These are phyloP conservation scores for Rachycentron canadum DNA, from an alignment of 2,797 vertebrate species.

Conservation along the genomic window DNA sequence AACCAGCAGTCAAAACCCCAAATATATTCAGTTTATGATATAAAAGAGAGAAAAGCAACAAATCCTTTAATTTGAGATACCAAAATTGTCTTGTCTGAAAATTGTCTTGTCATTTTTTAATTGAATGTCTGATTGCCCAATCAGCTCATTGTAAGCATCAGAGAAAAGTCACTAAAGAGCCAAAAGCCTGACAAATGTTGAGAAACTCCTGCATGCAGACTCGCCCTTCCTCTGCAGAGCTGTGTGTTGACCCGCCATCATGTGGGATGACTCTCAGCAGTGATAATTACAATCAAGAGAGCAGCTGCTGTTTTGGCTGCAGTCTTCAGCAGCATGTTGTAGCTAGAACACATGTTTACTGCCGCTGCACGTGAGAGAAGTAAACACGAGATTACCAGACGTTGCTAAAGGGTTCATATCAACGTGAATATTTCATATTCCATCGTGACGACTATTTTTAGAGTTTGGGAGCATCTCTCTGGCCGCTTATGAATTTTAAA, in stretches of 20 bases:
- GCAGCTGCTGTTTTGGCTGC: slow-evolving; percentile 36
- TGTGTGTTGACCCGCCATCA: neutral
- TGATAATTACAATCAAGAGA: slow-evolving; percentile 42
- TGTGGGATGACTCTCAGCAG: slow-evolving; percentile 10
- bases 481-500: slow-evolving; percentile 75
- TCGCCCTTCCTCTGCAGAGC: neutral
- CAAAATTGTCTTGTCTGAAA: no score
- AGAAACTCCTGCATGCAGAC: neutral
- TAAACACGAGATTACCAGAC: slow-evolving; percentile 45
- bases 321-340: neutral
- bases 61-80: neutral
- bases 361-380: slow-evolving; percentile 40
- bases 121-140: neutral
- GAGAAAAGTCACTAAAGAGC: neutral
- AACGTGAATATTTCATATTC: slow-evolving; percentile 78
- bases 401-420: slow-evolving; percentile 47
- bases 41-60: slow-evolving; percentile 1
- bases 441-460: slow-evolving; percentile 78
- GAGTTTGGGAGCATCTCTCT: slow-evolving; percentile 55
- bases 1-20: neutral
- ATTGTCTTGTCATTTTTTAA: no score
- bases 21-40: neutral
- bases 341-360: slow-evolving; percentile 13
- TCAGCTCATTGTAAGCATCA: neutral
- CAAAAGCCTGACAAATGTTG: neutral